Evolutionary conservation across 2,888 invertebrate genomes (phyloP).

Genomic region (Acholoe squamosa): DNA sequence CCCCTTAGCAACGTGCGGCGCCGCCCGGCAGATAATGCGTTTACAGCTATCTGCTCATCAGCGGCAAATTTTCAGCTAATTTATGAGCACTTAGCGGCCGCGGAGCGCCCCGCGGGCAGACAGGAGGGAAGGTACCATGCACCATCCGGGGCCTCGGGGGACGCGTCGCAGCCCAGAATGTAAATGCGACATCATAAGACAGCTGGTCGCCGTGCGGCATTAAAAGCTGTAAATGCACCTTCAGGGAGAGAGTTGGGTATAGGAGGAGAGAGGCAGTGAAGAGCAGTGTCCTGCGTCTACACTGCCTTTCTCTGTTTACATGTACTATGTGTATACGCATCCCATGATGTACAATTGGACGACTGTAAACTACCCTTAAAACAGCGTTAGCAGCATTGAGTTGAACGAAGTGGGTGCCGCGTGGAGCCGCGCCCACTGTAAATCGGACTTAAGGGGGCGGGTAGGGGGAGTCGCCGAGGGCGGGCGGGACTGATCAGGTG

Average conservation of each 20-base stretch:
- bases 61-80: conserved; percentile 61
- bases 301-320: too few species aligned
- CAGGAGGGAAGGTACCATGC: neutral
- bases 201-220: neutral
- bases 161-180: neutral
- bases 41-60: conserved; percentile 62
- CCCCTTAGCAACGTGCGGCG: conserved; percentile 49
- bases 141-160: neutral
- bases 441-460: neutral
- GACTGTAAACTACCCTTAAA: conserved; percentile 20
- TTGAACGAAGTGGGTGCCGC: neutral
- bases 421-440: neutral
- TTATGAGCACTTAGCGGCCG: conserved; percentile 59
- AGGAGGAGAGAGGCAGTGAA: neutral
- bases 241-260: neutral
- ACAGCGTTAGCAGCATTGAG: neutral
- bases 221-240: conserved; percentile 14
- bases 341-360: neutral
- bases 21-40: conserved; percentile 43
- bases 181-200: conserved; percentile 8
- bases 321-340: neutral
- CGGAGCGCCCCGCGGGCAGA: neutral
- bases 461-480: neutral
- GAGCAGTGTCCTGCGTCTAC: neutral
- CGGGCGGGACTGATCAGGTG: conserved; percentile 45